Percentiles rank a stretch among this genome's conserved stretches.
phyloP scores from a whole-genome alignment of 2,888 invertebrate genomes.

The Melinaea marsaeus region DNA sequence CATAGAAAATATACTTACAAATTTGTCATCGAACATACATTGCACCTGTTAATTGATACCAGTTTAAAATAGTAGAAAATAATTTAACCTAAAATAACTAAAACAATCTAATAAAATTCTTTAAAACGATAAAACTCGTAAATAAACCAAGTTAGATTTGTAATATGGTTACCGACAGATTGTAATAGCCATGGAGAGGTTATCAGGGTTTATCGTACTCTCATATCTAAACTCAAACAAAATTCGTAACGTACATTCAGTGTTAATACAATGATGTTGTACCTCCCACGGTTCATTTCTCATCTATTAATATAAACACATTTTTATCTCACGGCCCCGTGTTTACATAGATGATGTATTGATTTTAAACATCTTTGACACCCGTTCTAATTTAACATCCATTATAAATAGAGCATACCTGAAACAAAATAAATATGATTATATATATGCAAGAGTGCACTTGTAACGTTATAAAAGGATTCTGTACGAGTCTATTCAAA shows the following conservation, averaged over 20 bases:
- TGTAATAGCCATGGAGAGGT: background rate
- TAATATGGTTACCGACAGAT: background rate
- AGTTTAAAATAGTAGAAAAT: too few species aligned
- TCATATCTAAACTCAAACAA: background rate
- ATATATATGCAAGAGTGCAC: background rate
- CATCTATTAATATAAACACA: conserved; percentile 46
- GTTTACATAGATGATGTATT: conserved; percentile 40
- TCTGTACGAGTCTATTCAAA: too few species aligned
- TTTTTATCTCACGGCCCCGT: conserved; percentile 38
- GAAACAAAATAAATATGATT: conserved; percentile 14
- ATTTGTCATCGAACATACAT: too few species aligned
- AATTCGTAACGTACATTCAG: conserved; percentile 15
- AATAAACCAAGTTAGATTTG: background rate
- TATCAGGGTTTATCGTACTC: background rate
- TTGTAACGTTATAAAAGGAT: background rate
- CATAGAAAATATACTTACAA: too few species aligned
- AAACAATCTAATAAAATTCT: too few species aligned
- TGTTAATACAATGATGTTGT: conserved; percentile 24
- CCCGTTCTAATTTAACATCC: background rate
- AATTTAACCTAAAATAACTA: too few species aligned
- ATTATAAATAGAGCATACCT: conserved; percentile 14
- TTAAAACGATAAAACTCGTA: too few species aligned
- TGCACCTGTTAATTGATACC: too few species aligned
- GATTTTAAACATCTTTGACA: conserved; percentile 7
- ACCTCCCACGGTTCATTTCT: conserved; percentile 55